A percentile compares a stretch with the other conserved stretches of the same genome.
phyloP scores from a whole-genome alignment of 2,888 invertebrate genomes.

The Tenodera sinensis region DNA sequence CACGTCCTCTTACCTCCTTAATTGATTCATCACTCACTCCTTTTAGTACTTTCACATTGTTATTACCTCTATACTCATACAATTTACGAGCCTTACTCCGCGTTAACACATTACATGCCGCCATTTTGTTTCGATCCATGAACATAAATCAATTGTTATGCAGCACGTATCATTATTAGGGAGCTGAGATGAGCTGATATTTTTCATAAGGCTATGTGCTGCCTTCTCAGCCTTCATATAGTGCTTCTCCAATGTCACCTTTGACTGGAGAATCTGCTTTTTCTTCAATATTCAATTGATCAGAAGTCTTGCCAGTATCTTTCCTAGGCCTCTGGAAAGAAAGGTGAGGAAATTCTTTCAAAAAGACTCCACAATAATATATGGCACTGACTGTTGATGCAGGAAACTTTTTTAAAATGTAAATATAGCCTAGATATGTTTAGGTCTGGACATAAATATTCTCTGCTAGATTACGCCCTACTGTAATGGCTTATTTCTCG shows the following conservation, averaged over 20 bases:
- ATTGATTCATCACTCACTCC: no score
- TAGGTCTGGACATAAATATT: constrained; percentile 2
- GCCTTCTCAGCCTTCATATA: constrained; percentile 30
- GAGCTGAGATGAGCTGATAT: constrained; percentile 20
- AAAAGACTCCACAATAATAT: not conserved
- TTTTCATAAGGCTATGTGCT: constrained; percentile 20
- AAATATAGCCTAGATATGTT: not conserved
- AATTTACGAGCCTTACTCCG: no score
- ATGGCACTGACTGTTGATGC: not conserved
- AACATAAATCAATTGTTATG: constrained; percentile 37
- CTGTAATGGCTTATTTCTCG: not conserved
- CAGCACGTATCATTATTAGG: constrained; percentile 34
- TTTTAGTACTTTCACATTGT: no score
- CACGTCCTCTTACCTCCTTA: no score
- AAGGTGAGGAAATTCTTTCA: constrained; percentile 1
- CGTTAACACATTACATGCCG: no score
- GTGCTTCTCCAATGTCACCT: constrained; percentile 18
- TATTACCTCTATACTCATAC: no score
- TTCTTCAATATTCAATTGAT: no score
- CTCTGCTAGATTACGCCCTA: not conserved
- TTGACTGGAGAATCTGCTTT: no score
- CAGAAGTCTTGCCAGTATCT: constrained; percentile 5
- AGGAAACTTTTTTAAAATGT: not conserved
- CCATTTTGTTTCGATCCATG: no score
- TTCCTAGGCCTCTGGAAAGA: constrained; percentile 4